Percentiles rank a stretch among this genome's conserved stretches.
phyloP scores from a whole-genome alignment of 2,797 vertebrate genomes.

The Carapus acus region DNA sequence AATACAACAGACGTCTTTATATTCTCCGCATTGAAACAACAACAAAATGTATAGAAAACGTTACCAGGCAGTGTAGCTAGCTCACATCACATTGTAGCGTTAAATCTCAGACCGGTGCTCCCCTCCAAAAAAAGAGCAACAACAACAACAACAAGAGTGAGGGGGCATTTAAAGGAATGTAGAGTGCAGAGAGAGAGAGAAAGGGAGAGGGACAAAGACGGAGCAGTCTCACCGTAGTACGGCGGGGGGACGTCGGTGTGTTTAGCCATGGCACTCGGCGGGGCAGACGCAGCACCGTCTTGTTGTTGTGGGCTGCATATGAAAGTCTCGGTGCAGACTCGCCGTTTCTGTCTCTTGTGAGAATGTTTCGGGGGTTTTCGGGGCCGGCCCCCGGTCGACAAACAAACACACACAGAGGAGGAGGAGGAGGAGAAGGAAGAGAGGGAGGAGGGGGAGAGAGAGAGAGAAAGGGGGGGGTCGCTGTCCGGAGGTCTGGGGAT shows the following conservation, averaged over 20 bases:
- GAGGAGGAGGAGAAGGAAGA: too few relatives aligned
- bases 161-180: neutral
- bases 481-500: conserved; percentile 44
- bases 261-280: conserved; percentile 72
- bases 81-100: too few relatives aligned
- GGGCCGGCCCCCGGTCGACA: conserved; percentile 41
- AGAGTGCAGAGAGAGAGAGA: conserved; percentile 8
- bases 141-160: conserved; percentile 2
- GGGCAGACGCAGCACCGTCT: conserved; percentile 65
- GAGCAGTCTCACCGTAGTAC: conserved; percentile 72
- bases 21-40: too few relatives aligned
- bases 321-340: conserved; percentile 58
- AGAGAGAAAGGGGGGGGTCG: conserved; percentile 35
- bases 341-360: too few relatives aligned
- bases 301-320: conserved; percentile 80
- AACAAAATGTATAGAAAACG: conserved; percentile 31
- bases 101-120: too few relatives aligned
- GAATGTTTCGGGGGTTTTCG: conserved; percentile 16
- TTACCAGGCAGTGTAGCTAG: conserved; percentile 18
- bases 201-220: conserved; percentile 60
- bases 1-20: too few relatives aligned
- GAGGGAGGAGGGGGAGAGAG: too few relatives aligned
- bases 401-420: conserved; percentile 48
- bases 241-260: conserved; percentile 70
- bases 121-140: conserved; percentile 3